Base-by-base conservation (phyloP, 2,113 vertebrate species). In the Marmota flaviventris region DNA sequence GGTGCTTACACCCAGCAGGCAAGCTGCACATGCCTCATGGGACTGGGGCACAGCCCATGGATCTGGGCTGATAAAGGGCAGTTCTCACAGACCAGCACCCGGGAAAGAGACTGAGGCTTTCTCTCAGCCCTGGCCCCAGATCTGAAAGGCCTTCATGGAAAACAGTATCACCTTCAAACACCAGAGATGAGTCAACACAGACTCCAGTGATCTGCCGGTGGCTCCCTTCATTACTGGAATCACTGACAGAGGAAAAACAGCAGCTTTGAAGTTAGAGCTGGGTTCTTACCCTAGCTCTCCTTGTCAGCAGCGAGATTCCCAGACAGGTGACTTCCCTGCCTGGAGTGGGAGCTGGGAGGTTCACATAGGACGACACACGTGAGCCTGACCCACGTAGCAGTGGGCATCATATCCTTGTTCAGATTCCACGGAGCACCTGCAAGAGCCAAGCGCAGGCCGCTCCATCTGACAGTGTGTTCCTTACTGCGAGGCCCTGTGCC, bases 181-280 rank as follows among this genome's bases (percentile, higher is more conserved):
- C 29, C 61, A 67, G 51, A 37, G 69, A 73, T 48, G 24, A 83
- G 42, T 91, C 89, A 37, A n/a, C 25, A 24, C 39, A 0, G 2
- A n/a, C 67, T 37, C 81, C 58, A 78, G 0, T n/a, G 51, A 48
- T 58, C 89, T 73, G 4, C 88, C 69, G 11, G 2, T 58, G 93
- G 58, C 34, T 65, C 56, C 67, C 86, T 91, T 91, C 45, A 14
- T 25, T 20, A 16, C 4, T 18, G 4, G 32, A 58, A 17, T 79
- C 22, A 9, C 75, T 61, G 39, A 61, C 79, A 48, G 29, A 48
- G 53, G 45, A 65, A 85, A 48, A 27, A 22, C 7, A 24, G 58
- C 37, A 58, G 93, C 88, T 87, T 72, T 78, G 72, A 92, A 82
- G 78, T 67, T 32, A 34, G 75, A 89, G 69, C 48, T 7, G 6